phyloP scores from a whole-genome alignment of 2,888 invertebrate genomes.

The Carabus problematicus region DNA sequence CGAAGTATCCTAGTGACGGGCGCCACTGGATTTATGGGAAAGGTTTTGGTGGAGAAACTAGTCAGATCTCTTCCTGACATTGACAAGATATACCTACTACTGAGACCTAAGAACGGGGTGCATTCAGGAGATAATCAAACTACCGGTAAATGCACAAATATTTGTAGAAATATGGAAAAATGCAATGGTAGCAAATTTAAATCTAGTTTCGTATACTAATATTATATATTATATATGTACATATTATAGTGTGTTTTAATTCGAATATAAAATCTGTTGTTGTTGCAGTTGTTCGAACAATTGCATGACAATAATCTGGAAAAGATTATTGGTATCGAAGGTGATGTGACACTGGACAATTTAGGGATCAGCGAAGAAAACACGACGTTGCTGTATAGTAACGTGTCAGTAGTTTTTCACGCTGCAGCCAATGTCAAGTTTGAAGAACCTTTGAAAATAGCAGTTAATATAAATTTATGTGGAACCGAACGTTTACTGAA shows the following conservation, averaged over 20 bases:
- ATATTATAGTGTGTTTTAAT: too few species aligned
- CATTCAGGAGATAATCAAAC: constrained; percentile 62
- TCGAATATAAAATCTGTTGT: too few species aligned
- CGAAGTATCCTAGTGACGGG: too few species aligned
- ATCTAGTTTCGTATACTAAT: too few species aligned
- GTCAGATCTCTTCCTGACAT: too few species aligned
- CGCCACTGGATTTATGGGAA: too few species aligned
- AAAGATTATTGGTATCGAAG: constrained; percentile 62
- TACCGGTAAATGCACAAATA: constrained; percentile 55
- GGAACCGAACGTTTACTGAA: constrained; percentile 65
- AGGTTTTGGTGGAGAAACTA: too few species aligned
- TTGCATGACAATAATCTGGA: constrained; percentile 54
- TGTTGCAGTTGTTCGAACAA: constrained; percentile 54
- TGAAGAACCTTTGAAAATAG: constrained; percentile 66
- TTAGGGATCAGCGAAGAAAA: constrained; percentile 56
- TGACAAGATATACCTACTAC: too few species aligned
- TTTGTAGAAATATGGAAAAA: too few species aligned
- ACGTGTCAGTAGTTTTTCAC: constrained; percentile 69
- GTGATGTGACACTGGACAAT: constrained; percentile 56
- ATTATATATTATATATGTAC: too few species aligned
- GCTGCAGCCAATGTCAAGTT: constrained; percentile 73
- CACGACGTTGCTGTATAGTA: constrained; percentile 57
- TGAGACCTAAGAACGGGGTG: constrained; percentile 48
- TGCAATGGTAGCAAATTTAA: too few species aligned
- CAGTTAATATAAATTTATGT: constrained; percentile 67